Evolutionary conservation across 2,888 invertebrate genomes (phyloP).

Genomic region (Brachycybe producta): DNA sequence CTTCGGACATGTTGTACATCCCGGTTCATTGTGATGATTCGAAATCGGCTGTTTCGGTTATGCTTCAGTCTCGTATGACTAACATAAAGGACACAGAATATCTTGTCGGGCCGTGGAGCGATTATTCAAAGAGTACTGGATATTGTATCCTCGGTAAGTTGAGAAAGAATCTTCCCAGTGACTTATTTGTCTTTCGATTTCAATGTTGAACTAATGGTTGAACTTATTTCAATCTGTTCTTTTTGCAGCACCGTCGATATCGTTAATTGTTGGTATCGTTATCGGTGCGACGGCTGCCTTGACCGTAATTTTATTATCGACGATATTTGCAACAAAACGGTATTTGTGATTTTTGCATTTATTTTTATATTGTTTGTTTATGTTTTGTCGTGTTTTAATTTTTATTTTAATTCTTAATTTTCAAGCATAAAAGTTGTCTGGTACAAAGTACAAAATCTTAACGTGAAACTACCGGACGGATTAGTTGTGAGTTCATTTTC

Average conservation of each 20-base stretch:
- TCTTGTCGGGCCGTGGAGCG: constrained; percentile 13
- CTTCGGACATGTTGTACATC: constrained; percentile 3
- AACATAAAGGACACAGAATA: not conserved
- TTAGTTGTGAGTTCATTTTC: too few relatives aligned
- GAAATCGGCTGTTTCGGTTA: not conserved
- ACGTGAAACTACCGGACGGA: too few relatives aligned
- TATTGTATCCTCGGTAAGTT: too few relatives aligned
- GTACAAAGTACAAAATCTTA: too few relatives aligned
- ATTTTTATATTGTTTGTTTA: too few relatives aligned
- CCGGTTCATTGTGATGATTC: constrained; percentile 4
- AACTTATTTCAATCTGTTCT: not conserved
- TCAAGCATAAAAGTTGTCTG: too few relatives aligned
- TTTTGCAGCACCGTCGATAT: not conserved
- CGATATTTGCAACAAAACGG: not conserved
- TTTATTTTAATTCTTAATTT: too few relatives aligned
- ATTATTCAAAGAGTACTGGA: constrained; percentile 12
- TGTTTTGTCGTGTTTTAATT: too few relatives aligned
- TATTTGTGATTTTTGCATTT: not conserved
- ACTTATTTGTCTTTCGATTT: too few relatives aligned
- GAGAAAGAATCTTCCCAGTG: too few relatives aligned
- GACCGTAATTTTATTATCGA: not conserved
- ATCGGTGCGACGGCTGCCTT: not conserved
- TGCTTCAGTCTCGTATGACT: not conserved
- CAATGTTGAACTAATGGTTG: not conserved
- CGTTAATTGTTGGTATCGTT: not conserved